Evolutionary conservation across 2,888 invertebrate species (phyloP), one percentile per base, ranked within the genome.

Genomic region (Luffia ferchaultella): DNA sequence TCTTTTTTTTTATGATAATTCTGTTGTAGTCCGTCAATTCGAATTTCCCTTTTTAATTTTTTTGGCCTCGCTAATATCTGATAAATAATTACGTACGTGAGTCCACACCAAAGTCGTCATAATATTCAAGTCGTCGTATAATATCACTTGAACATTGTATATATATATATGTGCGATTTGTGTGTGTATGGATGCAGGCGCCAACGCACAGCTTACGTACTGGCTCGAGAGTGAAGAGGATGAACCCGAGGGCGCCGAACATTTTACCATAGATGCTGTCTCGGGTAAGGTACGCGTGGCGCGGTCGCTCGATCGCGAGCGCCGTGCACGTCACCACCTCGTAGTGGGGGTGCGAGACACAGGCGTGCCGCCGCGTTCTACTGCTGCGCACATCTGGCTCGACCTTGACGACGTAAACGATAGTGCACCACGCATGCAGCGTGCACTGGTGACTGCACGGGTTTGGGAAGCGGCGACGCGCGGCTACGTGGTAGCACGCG

Each of bases 361-460:
- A 54, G 97, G 96, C 12, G 87, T 89, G n/a, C 96, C 96, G 12
- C 87, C 91, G 56, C 84, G 95, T 16, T 89, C 89, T 54, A 91
- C 92, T 55, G 92, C 93, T 1, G 92, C 93, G 12, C 93, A 93
- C 65, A 16, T 44, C 3, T 20, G 30, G 16, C 19, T 64, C 67
- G 5, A 71, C 88, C 94, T 97, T 54, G 82, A 90, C 56, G 96
- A 97, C 78, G 90, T 95, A 79, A 97, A 97, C 76, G 97, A 97
- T 79, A 94, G 93, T 69, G 88, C 93, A 47, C 97, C 97, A 18
- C 89, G 88, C 64, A 91, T 96, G 77, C 93, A 95, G 68, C 92
- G 93, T 63, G 85, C 87, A 16, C 90, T 93, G 20, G 93, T 95
- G 71, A 87, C 89, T 50, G 93, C 92, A 67, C 86, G 87, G 48